Evolutionary conservation across 2,888 invertebrate species (phyloP).

Genomic region (Mactromeris polynyma): DNA sequence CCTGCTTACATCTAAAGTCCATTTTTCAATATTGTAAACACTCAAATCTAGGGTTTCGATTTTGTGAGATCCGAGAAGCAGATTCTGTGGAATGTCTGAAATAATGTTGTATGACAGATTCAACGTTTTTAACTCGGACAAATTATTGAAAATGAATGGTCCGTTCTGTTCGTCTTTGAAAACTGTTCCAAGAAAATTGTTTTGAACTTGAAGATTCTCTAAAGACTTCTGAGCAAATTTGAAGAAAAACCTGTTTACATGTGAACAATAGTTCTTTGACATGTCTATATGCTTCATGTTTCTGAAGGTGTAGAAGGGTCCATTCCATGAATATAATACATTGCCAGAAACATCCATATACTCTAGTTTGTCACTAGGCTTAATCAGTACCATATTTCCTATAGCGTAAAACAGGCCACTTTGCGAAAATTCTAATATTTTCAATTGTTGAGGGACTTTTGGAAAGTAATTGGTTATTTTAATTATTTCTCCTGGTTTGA

Average conservation of each 20-base stretch:
- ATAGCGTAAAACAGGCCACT: not conserved
- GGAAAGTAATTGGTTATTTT: not conserved
- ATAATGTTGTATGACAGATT: too few species aligned
- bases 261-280: constrained; percentile 37
- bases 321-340: constrained; percentile 30
- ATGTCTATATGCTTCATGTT: constrained; percentile 30
- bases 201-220: constrained; percentile 10
- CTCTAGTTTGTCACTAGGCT: not conserved
- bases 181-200: constrained; percentile 18
- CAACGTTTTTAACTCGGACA: constrained; percentile 2
- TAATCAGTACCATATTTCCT: not conserved
- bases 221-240: not conserved
- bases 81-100: not conserved
- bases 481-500: not conserved
- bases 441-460: not conserved
- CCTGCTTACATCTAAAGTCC: constrained; percentile 26
- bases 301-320: constrained; percentile 1
- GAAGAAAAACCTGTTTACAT: constrained; percentile 31
- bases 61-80: not conserved
- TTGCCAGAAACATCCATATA: constrained; percentile 39
- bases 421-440: not conserved
- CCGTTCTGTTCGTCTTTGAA: not conserved
- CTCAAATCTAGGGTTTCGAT: too few species aligned
- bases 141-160: not conserved
- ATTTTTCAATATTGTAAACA: constrained; percentile 33